Evolutionary conservation across 1,140 invertebrate genomes (phyloP).

Genomic region (Goniozus legneri): DNA sequence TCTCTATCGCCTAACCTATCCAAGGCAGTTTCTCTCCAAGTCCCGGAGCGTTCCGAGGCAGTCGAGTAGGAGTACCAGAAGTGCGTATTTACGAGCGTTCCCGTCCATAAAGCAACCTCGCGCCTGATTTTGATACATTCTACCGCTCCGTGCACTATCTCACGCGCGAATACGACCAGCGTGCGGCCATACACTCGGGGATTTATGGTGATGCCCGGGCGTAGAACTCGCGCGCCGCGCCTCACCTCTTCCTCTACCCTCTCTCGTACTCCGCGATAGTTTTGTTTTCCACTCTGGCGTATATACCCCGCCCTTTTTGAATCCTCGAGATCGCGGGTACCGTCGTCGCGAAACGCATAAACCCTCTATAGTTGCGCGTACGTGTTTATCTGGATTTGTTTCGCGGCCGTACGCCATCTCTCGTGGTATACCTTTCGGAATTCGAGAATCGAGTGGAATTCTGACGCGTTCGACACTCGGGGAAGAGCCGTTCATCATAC

Average conservation of each 20-base stretch:
- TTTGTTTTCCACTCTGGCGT: slow-evolving; percentile 35
- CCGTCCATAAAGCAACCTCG: slow-evolving; percentile 56
- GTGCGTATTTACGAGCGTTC: slow-evolving; percentile 57
- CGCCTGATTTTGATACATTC: slow-evolving; percentile 58
- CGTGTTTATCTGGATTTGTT: too few species aligned
- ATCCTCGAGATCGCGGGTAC: too few species aligned
- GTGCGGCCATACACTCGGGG: slow-evolving; percentile 49
- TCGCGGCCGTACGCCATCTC: too few species aligned
- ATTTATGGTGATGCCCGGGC: slow-evolving; percentile 50
- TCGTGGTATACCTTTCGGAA: too few species aligned
- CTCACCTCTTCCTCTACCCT: too few species aligned
- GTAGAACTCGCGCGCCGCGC: too few species aligned
- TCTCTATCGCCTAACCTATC: slow-evolving; percentile 42
- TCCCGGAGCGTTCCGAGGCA: slow-evolving; percentile 38
- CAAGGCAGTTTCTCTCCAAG: slow-evolving; percentile 39
- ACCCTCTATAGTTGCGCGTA: too few species aligned
- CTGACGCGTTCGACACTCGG: too few species aligned
- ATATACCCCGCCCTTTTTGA: too few species aligned
- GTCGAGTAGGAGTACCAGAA: slow-evolving; percentile 46
- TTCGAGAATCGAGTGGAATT: too few species aligned
- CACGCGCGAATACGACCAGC: slow-evolving; percentile 55
- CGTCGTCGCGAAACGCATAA: too few species aligned
- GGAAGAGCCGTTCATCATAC: too few species aligned
- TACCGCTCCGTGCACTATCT: slow-evolving; percentile 51
- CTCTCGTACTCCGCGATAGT: slow-evolving; percentile 37